Base-by-base conservation (phyloP, 2,888 invertebrate genomes). In the Nomada ferruginata region DNA sequence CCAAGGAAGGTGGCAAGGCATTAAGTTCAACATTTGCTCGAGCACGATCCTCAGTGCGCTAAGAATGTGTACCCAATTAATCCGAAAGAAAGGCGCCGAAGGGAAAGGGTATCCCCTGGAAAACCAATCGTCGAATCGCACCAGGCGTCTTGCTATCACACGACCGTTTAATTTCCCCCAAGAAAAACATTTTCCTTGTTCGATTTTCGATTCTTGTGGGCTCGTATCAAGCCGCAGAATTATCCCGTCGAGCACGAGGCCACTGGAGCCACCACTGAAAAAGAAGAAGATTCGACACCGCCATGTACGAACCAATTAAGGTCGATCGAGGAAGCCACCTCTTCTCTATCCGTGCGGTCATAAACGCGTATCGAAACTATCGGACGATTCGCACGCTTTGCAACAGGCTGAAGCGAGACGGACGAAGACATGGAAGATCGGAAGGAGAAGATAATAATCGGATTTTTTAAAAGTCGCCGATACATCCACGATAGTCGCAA, bases 381-480 rank as follows among this genome's bases (percentile, higher is more conserved):
- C 42, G 71, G 68, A 57, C 78, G 69, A 59, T 2, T 4, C 59
- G 20, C 63, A 66, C 44, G 64, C 64, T 63, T 53, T 61, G 75
- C 61, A 55, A 79, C 64, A 53, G 70, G 61, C 29, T 66, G 55
- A 66, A 75, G 76, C 68, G 66, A 59, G 69, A 57, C 29, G 65
- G 36, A 52, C 44, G 50, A n/a, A 4, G 29, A 18, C 50, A 53
- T 18, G 44, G 53, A 61, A 47, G 69, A 70, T 44, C 47, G 73
- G 61, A 74, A 81, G 70, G 65, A 69, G 76, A 60, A 53, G 55
- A 47, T 50, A 53, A 65, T 91, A 90, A 91, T 90, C 88, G 88
- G 84, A 89, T 91, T 88, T 90, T 91, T 91, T 91, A 91, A 91
- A 91, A 90, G 89, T 91, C 87, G 87, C 88, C 71, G 63, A 76